phyloP scores from a whole-genome alignment of 2,113 vertebrate genomes.

The Picathartes gymnocephalus region DNA sequence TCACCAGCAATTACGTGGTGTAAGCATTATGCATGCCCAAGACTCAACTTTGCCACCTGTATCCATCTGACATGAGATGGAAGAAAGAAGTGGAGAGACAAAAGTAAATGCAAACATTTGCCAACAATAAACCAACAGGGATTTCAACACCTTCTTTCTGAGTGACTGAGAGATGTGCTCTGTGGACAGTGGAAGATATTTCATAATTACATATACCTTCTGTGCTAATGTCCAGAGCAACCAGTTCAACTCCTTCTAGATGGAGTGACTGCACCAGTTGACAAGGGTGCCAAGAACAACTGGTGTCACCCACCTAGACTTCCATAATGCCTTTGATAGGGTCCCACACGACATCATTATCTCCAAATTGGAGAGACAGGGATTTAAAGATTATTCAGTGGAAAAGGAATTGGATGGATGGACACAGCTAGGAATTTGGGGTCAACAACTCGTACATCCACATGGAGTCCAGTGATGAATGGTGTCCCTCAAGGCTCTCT shows the following conservation, averaged over 20 bases:
- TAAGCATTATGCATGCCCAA: neutral
- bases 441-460: neutral
- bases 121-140: neutral
- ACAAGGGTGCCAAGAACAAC: neutral
- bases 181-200: neutral
- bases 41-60: neutral
- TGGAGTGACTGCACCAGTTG: neutral
- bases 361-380: neutral
- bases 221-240: neutral
- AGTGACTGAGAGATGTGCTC: neutral
- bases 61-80: neutral
- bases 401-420: neutral
- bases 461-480: neutral
- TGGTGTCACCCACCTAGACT: neutral
- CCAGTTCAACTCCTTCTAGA: too few relatives aligned
- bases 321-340: neutral
- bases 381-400: neutral
- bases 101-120: neutral
- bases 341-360: neutral
- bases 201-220: neutral
- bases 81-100: neutral
- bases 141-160: neutral
- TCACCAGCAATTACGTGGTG: accelerated
- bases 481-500: neutral
- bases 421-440: neutral